Evolutionary conservation across 2,797 vertebrate species (phyloP), one percentile per base, ranked within the genome.

Genomic region (Philypnodon macrostomus): DNA sequence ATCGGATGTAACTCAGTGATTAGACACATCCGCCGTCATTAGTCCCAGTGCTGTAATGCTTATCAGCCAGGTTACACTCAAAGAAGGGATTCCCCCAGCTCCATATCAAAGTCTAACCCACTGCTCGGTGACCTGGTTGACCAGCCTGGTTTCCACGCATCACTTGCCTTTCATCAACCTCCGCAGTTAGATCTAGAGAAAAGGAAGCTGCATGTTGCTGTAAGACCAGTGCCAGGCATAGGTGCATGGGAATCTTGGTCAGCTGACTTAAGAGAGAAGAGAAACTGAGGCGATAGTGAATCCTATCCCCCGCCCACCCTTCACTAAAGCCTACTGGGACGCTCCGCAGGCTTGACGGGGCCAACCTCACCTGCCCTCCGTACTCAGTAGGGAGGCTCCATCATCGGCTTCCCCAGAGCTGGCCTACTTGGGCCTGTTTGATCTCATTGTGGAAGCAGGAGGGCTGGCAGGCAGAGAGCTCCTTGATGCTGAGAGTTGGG

Each of bases 351-450:
- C 77, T 88, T 79, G 76, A 78, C 79, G 61, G 47, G 40, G 42
- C 67, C 70, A 67, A 63, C 63, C 73, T 76, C 71, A 79, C 76
- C 77, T 80, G 70, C 78, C 73, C 74, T 71, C 18, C 1, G 38
- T 34, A 69, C 81, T 83, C 82, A 67, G 73, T 23, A 31, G 69
- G 75, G 55, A 71, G n/a, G 67, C 77, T 75, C 71, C 79, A 80
- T 79, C 77, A 57, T 66, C 31, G 59, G 60, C 67, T 81, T 74
- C 65, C 75, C 66, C 73, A 72, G 77, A 83, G 77, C 85, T 70
- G 78, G 77, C 83, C 83, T 81, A 81, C 81, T 82, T 74, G 74
- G 65, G 73, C 40, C 64, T 79, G 83, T 88, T 89, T 87, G 84
- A 89, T 87, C 81, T 86, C 67, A 79, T 78, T 84, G 84, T 85